Base-by-base conservation (phyloP, 2,113 vertebrate species). In the Australoheros scitulus region DNA sequence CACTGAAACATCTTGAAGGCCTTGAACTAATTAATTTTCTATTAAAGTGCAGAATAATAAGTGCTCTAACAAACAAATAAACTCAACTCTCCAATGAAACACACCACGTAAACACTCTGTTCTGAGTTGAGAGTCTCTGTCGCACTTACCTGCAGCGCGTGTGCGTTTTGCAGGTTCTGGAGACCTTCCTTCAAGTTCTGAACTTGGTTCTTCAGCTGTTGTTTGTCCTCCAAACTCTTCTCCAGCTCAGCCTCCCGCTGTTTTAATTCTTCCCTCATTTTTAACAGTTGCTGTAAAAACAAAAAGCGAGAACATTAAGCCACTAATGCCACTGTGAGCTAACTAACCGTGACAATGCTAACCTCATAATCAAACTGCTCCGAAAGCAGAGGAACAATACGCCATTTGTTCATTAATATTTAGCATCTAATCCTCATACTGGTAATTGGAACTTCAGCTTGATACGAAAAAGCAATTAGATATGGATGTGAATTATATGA, bases 191-290 rank as follows among this genome's bases (percentile, higher is more conserved):
- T 97, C 81, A 99, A 95, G 61, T 87, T 97, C 92, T 97, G 97
- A 52, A 99, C 94, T 80, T 97, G 95, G 2, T 87, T 93, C 87
- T 97, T 97, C 86, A 97, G 92, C 90, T 98, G 96, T n/a, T 96
- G 91, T 87, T 98, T 98, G 63, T 98, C 97, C 80, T 99, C 97
- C 70, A 92, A 90, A 87, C 96, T 94, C 94, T 97, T 98, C 91
- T 98, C 97, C 79, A 99, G 92, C 89, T 99, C 98, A 3, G 90
- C 91, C 86, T 98, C 97, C 87, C 96, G 96, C 90, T 95, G 96
- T 81, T 98, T 97, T 89, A 97, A 96, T 57, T 99, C 97, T 5
- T 99, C 97, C 82, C 98, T 97, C 85, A 98, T 96, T 93, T 97
- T 97, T 82, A 98, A 90, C 75, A 99, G 96, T 95, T 98, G 97